Base-by-base conservation (phyloP, 1,140 invertebrate genomes). In the Tetragonula clypearis region DNA sequence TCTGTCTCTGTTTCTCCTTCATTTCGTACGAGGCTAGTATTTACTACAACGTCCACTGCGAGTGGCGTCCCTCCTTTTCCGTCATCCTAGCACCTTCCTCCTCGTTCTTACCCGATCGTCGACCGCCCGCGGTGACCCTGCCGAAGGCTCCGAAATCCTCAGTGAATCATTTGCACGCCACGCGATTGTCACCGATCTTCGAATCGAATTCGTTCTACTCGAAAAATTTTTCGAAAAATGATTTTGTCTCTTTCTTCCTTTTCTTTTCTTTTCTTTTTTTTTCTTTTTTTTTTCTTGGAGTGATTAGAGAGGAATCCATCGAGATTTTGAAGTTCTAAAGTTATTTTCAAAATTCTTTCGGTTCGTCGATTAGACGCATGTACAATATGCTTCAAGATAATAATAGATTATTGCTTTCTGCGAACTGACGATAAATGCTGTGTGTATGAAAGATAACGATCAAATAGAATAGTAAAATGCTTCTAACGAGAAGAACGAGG, bases 51-150 rank as follows among this genome's bases (percentile, higher is more conserved):
- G 60, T 65, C 62, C 58, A 55, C 35, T 30, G 41, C 49, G 49
- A 55, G 41, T 26, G 1, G 23, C 30, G 49, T 58, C 56, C 75
- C 74, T 84, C 75, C 60, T 69, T 84, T 83, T 83, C 56, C 35
- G 35, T 73, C 79, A 26, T 68, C 26, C 66, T 79, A 41, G 26
- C 56, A 68, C 72, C 65, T 30, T 65, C 62, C 65, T 30, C 79
- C 26, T 60, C 73, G 17, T 69, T 73, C 82, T 65, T 68, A 49
- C 62, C 77, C 60, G 81, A 84, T 86, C 69, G 81, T 65, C 60
- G 88, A 90, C 89, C 89, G 87, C 89, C 89, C 89, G 89, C 76
- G 74, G 86, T 66, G 88, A 86, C 76, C 65, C 83, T 82, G 68
- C 78, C 65, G 79, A 30, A 89, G 81, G 75, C 88, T 85, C 56